Evolutionary conservation across 2,888 invertebrate genomes (phyloP), one percentile per base, ranked within the genome.

Genomic region (Tromatobia lineatoria): DNA sequence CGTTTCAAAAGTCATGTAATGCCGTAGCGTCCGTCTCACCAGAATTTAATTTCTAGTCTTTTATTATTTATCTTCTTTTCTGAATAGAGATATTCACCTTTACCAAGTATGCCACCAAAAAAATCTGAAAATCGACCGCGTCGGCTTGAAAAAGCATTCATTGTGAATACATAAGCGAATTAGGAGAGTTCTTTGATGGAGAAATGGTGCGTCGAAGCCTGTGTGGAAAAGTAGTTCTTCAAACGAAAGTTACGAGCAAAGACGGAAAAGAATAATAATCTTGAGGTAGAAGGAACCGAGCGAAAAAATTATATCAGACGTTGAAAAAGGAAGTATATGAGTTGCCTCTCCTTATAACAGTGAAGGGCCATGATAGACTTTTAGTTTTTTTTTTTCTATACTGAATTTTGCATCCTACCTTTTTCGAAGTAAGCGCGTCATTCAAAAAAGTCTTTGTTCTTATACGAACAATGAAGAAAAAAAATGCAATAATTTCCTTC

Each of bases 131-230:
- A 83, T 84, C 42, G 83, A 74, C 74, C 81, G 84, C 83, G 80
- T 77, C 67, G 85, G 83, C 67, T 61, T 23, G 79, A 82, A 82
- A 85, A 87, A 89, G 80, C 80, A 85, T 88, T 87, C 87, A 89
- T 89, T 89, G 89, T 89, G 86, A 90, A 89, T 90, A 88, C 88
- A 88, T 92, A 90, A 92, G 88, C 89, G 90, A 92, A 91, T 91
- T 89, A 90, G 88, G 82, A 67, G 87, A 90, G 88, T 90, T 89
- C 87, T 90, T 88, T 90, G 87, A 85, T 87, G 87, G 59, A 74
- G 73, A 83, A 38, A 34, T 7, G 7, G 34, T 78, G 70, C 67
- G 84, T 76, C 67, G 87, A 85, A 86, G 85, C 54, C 15, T 38
- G 61, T 50, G 64, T 54, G 76, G 71, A 66, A 82, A 76, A 66